Percentiles rank a stretch among this genome's conserved stretches.
Evolutionary conservation across 2,113 vertebrate species (phyloP).

Genomic region (Ctenodactylus gundi): DNA sequence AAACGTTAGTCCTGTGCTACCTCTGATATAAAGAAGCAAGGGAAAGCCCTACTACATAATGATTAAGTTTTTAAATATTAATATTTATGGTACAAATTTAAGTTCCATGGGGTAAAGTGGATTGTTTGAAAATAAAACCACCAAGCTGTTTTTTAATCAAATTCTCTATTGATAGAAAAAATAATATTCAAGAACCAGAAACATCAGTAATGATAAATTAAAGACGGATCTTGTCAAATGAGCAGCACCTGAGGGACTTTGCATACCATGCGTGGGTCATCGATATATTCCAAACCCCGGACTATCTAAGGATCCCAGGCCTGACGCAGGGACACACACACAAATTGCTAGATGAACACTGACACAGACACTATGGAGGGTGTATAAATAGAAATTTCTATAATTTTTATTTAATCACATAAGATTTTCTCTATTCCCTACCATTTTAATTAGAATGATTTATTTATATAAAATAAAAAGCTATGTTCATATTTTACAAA

Average conservation of each 20-base stretch:
- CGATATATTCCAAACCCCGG: too few relatives aligned
- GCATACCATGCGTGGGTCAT: background rate
- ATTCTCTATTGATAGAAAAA: background rate
- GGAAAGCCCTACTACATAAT: too few relatives aligned
- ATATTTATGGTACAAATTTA: background rate
- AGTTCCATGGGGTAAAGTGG: background rate
- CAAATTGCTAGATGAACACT: background rate
- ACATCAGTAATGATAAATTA: background rate
- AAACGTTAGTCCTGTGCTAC: background rate
- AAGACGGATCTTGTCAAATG: background rate
- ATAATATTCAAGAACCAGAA: background rate
- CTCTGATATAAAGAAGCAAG: background rate
- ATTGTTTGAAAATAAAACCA: background rate
- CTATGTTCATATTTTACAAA: background rate
- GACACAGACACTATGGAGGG: background rate
- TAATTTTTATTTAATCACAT: background rate
- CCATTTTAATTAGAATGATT: slow-evolving; percentile 9
- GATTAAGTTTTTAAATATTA: background rate
- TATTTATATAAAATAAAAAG: background rate
- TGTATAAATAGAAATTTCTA: background rate
- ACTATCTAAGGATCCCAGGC: background rate
- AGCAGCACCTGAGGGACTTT: background rate
- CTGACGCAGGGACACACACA: background rate
- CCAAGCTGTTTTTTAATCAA: background rate
- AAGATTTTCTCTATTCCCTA: background rate